Evolutionary conservation across 2,113 vertebrate genomes (phyloP), one percentile per base, ranked within the genome.

Genomic region (Bujurquina vittata): DNA sequence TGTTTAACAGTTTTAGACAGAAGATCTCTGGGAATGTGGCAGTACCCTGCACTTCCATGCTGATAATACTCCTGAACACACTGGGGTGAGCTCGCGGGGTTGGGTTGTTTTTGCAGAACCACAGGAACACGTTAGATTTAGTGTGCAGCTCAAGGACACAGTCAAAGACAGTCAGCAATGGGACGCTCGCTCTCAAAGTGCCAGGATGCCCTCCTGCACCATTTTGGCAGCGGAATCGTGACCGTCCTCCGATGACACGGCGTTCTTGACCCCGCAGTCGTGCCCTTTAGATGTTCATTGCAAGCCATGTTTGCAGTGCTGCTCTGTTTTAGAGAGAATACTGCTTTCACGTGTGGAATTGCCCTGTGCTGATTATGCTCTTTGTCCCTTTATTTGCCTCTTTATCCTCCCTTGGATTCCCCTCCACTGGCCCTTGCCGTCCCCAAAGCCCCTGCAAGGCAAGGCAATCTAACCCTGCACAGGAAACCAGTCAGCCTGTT

Each of bases 401-500:
- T 80, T 81, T 40, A 43, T 78, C 78, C 75, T 58, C 61, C 63
- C 56, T 78, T 52, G 33, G 37, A 35, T 79, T 17, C 10, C 75
- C 69, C 58, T 69, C 76, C 31, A 6, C 55, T 52, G 67, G 85
- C 72, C 72, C 85, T 85, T 55, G 1, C 29, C 10, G 40, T 88
- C 84, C 80, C 87, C 78, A 73, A 87, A 85, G 60, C 60, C 81
- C 80, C 75, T 55, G 77, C n/a, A 72, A 85, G 77, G 88, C 22
- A 86, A 93, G 84, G 92, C 89, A 86, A 92, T 92, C 87, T 81
- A 89, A 95, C 29, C 78, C 85, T 22, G 75, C 76, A 90, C 91
- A 94, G 93, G 91, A 95, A 95, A 90, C 90, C 91, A 92, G 85
- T 77, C 87, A 52, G 93, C 85, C 90, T 94, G 94, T 94, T 94